Conservation (phyloP, 1,140 invertebrate species). For the Gonioctena quinquepunctata region DNA sequence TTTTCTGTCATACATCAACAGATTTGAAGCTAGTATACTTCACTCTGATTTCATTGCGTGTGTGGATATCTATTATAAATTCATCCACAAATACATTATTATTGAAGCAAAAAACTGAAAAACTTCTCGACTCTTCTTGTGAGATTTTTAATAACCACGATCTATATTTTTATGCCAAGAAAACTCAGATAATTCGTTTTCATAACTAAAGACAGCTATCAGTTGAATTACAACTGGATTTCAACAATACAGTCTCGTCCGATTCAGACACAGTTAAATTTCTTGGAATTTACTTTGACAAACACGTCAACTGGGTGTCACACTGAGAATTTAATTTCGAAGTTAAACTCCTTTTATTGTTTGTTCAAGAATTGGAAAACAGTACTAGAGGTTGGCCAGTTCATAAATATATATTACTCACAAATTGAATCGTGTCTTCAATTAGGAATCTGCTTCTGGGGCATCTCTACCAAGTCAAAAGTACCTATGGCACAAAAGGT, state of each 20-base stretch:
- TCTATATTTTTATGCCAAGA: no score
- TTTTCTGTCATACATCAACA: background rate
- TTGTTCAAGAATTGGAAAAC: background rate
- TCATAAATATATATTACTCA: background rate
- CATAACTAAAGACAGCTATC: background rate
- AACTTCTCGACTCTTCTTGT: background rate
- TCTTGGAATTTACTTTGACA: no score
- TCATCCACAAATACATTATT: no score
- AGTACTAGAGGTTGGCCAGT: constrained; percentile 5
- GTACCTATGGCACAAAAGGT: background rate
- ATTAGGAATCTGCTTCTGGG: constrained; percentile 12
- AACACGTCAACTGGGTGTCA: no score
- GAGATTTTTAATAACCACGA: no score
- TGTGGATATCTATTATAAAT: background rate
- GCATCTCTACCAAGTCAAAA: constrained; percentile 7
- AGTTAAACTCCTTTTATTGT: constrained; percentile 2
- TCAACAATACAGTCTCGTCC: background rate
- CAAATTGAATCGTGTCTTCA: background rate
- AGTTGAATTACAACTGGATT: no score
- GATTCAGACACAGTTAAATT: background rate
- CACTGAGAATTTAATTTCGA: constrained; percentile 5
- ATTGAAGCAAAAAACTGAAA: background rate
- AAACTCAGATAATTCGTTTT: background rate
- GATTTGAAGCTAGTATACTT: background rate
- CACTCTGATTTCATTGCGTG: background rate